Evolutionary conservation across 2,113 vertebrate genomes (phyloP).

Genomic region (Indri indri): DNA sequence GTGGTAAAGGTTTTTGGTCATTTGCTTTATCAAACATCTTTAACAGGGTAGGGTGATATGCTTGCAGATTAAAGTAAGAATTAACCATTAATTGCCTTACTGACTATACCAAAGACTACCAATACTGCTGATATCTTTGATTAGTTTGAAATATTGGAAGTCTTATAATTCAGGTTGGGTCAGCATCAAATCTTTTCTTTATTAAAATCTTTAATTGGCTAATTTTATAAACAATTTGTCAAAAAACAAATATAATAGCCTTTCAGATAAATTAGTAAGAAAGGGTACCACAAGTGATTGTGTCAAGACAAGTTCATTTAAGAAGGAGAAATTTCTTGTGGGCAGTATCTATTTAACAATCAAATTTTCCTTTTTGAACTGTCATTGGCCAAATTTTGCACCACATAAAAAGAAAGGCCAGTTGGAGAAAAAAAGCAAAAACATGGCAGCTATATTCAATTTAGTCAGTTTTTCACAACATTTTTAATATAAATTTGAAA

Average conservation of each 20-base stretch:
- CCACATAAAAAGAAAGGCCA: conserved; percentile 60
- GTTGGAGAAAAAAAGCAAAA: conserved; percentile 59
- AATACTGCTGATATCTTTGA: background rate
- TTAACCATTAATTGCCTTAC: background rate
- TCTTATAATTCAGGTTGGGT: background rate
- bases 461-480: conserved; percentile 29
- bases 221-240: conserved; percentile 31
- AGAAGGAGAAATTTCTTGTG: conserved; percentile 39
- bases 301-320: conserved; percentile 56
- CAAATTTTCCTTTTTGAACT: conserved; percentile 58
- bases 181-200: background rate
- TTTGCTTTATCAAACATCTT: background rate
- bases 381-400: conserved; percentile 56
- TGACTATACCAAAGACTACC: background rate
- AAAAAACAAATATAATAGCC: conserved; percentile 15
- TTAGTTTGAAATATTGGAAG: background rate
- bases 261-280: conserved; percentile 18
- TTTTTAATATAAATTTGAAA: conserved; percentile 44
- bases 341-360: conserved; percentile 54
- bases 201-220: conserved; percentile 37
- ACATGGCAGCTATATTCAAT: background rate
- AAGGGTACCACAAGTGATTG: background rate
- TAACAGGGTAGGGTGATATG: background rate
- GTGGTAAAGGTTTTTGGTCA: background rate
- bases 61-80: background rate